Base-by-base conservation (phyloP, 2,888 invertebrate species). In the Nebria salina region DNA sequence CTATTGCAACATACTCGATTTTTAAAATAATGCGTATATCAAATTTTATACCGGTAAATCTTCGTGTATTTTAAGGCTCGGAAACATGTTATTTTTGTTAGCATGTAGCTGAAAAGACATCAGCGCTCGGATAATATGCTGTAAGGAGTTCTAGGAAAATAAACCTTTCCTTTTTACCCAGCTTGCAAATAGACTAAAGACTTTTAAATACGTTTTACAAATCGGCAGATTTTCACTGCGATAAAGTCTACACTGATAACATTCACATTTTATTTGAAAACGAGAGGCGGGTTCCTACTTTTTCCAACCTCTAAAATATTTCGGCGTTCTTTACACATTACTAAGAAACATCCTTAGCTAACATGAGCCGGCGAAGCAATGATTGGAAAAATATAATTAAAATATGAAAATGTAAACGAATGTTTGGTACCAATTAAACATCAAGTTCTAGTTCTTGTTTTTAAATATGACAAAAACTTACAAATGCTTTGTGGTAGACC, bases 121-220 rank as follows among this genome's bases (percentile, higher is more conserved):
- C 42, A 66, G 43, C 41, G 43, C 41, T 65, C 72, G 65, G 73
- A 74, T 74, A 78, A 78, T 65, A 73, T 78, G 73, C 2, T 43
- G 78, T 65, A 65, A 72, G 73, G 65, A 65, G 34, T 78, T 78
- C 78, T 78, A 15, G 78, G 78, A 78, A 77, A 77, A 78, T 65
- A 66, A 78, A 42, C 65, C 70, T 77, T 72, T 65, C 77, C 15
- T 34, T 41, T 26, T 70, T 72, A 26, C 72, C 34, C 54, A 25
- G 15, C 64, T 13, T 15, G 41, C 15, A 73, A 73, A 68, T 25
- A 68, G 15, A 25, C 20, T 68, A 68, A 78, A 34, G 42, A 73
- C 74, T 73, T 72, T 80, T 80, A 80, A 80, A 80, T 80, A 80
- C 75, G 75, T 80, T 80, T 80, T 80, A 80, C 80, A 80, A 80